phyloP scores from a whole-genome alignment of 1,140 invertebrate species.

The Drosophila eugracilis region DNA sequence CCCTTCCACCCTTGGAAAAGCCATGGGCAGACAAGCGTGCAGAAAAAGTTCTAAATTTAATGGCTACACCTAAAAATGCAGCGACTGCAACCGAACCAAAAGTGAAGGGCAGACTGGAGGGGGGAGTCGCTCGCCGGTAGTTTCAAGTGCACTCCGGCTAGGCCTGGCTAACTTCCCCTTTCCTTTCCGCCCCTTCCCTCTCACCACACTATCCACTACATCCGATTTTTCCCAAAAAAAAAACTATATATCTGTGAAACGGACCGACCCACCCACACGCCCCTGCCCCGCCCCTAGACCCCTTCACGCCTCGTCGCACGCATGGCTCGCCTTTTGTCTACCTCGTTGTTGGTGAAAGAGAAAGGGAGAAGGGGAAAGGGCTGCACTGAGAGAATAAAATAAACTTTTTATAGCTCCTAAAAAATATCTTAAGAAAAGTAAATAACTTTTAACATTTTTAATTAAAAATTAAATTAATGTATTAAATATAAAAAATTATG shows the following conservation, averaged over 20 bases:
- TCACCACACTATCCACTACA: slow-evolving; percentile 4
- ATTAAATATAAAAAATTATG: too few species aligned
- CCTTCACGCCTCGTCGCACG: slow-evolving; percentile 66
- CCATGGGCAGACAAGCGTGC: slow-evolving; percentile 71
- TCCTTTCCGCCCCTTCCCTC: slow-evolving; percentile 7
- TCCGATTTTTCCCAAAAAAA: slow-evolving; percentile 41
- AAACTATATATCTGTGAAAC: slow-evolving; percentile 32
- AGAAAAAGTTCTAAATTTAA: slow-evolving; percentile 82
- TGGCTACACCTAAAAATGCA: slow-evolving; percentile 82
- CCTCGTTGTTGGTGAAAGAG: slow-evolving; percentile 31
- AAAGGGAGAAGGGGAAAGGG: not conserved
- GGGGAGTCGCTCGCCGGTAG: slow-evolving; percentile 36
- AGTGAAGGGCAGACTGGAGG: slow-evolving; percentile 38
- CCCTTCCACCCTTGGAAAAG: not conserved
- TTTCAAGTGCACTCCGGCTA: slow-evolving; percentile 74
- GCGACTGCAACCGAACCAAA: slow-evolving; percentile 63
- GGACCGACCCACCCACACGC: slow-evolving; percentile 12
- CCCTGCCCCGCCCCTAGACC: slow-evolving; percentile 24
- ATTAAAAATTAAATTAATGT: too few species aligned
- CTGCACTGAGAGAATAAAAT: not conserved
- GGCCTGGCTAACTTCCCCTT: slow-evolving; percentile 28
- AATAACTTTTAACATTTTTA: too few species aligned
- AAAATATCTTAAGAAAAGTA: too few species aligned
- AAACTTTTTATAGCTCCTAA: too few species aligned
- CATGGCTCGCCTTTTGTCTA: slow-evolving; percentile 73